Base-by-base conservation (phyloP, 2,797 vertebrate genomes). In the Eospalax fontanierii region DNA sequence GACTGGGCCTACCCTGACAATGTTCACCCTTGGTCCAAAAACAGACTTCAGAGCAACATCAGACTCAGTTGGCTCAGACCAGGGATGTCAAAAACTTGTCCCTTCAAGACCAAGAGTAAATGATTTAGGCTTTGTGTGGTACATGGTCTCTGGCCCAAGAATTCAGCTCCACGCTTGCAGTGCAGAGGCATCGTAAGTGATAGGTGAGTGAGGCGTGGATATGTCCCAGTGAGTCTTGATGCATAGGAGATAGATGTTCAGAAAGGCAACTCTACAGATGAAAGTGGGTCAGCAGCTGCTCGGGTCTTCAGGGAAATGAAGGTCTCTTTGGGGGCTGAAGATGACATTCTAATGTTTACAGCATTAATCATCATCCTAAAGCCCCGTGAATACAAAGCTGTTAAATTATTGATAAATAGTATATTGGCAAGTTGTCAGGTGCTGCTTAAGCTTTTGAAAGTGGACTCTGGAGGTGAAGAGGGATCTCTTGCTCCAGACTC, bases 311-410 rank as follows among this genome's bases (percentile, higher is more conserved):
- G 9, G n/a, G n/a, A n/a, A n/a, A n/a, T n/a, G n/a, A n/a, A n/a
- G n/a, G n/a, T n/a, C n/a, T n/a, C n/a, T n/a, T 90, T 76, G 35
- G 10, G 28, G 26, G 30, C 6, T 74, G 10, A 73, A 81, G 6
- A 88, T 71, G 76, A 74, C 79, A 40, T 71, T 61, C n/a, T 94
- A 65, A 94, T 93, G 63, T 82, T 46, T 68, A 57, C 68, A 75
- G 28, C 82, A 57, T 30, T 57, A 19, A 14, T 46, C 10, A 40
- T 76, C 38, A 11, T n/a, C n/a, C n/a, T 35, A 79, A 35, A 87
- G 70, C 4, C 12, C 46, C 61, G 7, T 40, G 9, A 40, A 33
- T 89, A 65, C 46, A 83, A 88, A 76, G 28, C 24, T 61, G 74
- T 40, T 74, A n/a, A 61, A 63, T 8, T 35, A 22, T 84, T 8